Conservation (phyloP, 2,113 vertebrate genomes). For the Cebidichthys violaceus region DNA sequence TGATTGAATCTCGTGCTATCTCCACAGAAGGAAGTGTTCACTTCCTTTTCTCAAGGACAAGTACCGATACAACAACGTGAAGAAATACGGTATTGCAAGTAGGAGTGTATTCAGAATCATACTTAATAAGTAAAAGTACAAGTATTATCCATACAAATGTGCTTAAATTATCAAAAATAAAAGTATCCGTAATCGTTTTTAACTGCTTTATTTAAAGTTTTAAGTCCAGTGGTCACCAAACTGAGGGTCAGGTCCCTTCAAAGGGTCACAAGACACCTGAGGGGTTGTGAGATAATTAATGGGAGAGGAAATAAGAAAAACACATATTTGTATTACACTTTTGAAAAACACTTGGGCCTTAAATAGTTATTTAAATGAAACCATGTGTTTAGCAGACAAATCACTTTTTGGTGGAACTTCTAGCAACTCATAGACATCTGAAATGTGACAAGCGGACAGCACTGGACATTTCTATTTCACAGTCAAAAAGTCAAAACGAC, state of each 20-base stretch:
- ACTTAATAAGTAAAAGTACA: background rate
- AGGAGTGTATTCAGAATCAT: background rate
- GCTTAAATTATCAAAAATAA: background rate
- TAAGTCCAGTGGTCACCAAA: background rate
- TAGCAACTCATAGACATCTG: background rate
- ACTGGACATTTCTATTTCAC: background rate
- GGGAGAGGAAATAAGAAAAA: background rate
- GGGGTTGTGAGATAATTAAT: background rate
- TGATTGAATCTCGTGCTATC: constrained; percentile 66
- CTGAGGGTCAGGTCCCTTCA: background rate
- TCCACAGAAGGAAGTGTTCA: constrained; percentile 14
- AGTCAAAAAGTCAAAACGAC: background rate
- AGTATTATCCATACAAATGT: too few species aligned
- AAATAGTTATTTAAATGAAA: background rate
- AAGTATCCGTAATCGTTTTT: background rate
- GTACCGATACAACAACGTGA: background rate
- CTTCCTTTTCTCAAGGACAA: background rate
- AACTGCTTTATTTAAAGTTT: background rate
- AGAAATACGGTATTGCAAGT: background rate
- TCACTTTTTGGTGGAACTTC: background rate
- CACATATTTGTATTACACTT: background rate
- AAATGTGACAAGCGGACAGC: background rate
- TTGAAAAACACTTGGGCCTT: background rate
- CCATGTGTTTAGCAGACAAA: background rate
- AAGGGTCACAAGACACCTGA: background rate